Base-by-base conservation (phyloP, 1,140 invertebrate genomes). In the Drosophila aff. region DNA sequence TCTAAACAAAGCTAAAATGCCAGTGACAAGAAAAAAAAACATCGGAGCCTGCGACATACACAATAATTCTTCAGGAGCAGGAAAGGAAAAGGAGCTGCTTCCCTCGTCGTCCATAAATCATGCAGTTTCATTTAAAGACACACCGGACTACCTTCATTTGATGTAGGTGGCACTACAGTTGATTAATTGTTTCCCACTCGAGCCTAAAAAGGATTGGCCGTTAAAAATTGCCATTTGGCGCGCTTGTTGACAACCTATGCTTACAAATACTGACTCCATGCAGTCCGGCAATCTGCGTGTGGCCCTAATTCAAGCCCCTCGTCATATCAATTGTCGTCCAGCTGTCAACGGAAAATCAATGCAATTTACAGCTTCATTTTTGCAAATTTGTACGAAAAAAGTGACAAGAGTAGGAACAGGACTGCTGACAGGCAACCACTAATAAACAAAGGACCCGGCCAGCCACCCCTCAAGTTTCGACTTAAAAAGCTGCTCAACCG, bases 281-380 rank as follows among this genome's bases (percentile, higher is more conserved):
- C 49, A 47, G 44, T 31, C 43, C 74, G 21, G 13, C 26, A 33
- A 57, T 36, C 38, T 60, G 66, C 64, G 84, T 89, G 85, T 84
- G 84, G 81, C 69, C 74, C 4, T 28, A 26, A 41, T 40, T 47
- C 47, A n/a, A 49, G 62, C 68, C 61, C 79, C 59, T 62, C 44
- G 38, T 86, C 52, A 81, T 90, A 80, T 82, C 85, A 84, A 82
- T 84, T 79, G 79, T 79, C 73, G 68, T 33, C 55, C 66, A 76
- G 82, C 86, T 90, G 85, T 91, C 85, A 90, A 77, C 85, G 76
- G 26, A 38, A 77, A 69, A 90, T 90, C 85, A 90, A 80, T 90
- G 85, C 85, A 91, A 90, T 91, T 89, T 89, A 85, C 81, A 82
- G 67, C 86, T 90, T 79, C 67, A 90, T 90, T 85, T 89, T 90